phyloP scores from a whole-genome alignment of 2,888 invertebrate genomes.

The Plebejus argus region DNA sequence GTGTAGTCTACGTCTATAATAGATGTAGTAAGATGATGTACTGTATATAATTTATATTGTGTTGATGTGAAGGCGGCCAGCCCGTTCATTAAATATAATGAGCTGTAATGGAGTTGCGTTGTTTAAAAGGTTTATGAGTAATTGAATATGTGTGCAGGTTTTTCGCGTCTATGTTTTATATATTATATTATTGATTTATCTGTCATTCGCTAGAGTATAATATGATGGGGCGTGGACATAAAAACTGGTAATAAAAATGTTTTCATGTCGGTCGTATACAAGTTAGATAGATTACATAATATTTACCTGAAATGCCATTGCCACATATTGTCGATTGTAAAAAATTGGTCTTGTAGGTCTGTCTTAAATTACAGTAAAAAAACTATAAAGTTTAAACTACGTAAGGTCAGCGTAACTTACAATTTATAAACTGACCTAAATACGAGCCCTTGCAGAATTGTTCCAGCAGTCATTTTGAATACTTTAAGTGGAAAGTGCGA shows the following conservation, averaged over 20 bases:
- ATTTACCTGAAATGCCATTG: too few species aligned
- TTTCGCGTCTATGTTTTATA: background rate
- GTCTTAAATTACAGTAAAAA: too few species aligned
- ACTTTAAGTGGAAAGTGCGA: slow-evolving; percentile 12
- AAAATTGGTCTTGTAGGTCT: too few species aligned
- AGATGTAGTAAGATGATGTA: too few species aligned
- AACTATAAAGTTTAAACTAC: too few species aligned
- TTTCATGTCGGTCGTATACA: too few species aligned
- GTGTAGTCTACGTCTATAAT: too few species aligned
- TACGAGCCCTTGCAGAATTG: background rate
- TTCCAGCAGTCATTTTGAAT: background rate
- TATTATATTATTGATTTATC: background rate
- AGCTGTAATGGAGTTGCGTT: slow-evolving; percentile 15
- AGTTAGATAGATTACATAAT: too few species aligned
- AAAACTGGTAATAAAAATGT: background rate
- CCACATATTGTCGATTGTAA: too few species aligned
- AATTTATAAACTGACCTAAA: background rate
- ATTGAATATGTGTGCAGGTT: slow-evolving; percentile 1
- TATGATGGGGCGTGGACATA: background rate
- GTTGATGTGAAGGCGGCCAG: background rate
- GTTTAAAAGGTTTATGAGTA: slow-evolving; percentile 6
- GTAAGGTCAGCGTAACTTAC: background rate
- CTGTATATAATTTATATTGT: too few species aligned
- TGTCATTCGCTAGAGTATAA: background rate
- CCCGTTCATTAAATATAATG: slow-evolving; percentile 20